phyloP scores from a whole-genome alignment of 1,140 invertebrate genomes.

The Caenorhabditis elegans region DNA sequence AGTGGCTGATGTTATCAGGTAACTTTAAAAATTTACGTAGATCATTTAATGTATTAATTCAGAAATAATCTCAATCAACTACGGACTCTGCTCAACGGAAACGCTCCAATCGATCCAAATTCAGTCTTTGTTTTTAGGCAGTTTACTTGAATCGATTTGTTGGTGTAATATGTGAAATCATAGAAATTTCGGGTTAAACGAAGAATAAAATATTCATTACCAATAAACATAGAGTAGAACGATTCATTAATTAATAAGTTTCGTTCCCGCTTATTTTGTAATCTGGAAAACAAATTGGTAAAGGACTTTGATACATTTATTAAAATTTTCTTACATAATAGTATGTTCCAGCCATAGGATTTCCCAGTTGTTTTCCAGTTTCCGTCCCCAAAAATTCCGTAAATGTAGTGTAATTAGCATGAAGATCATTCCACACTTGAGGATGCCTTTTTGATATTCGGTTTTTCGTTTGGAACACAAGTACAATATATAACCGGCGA shows the following conservation, averaged over 20 bases:
- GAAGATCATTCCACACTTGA: constrained; percentile 36
- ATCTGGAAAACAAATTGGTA: constrained; percentile 12
- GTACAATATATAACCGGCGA: constrained; percentile 45
- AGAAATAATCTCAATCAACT: neutral
- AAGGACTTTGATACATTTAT: neutral
- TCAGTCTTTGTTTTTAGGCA: neutral
- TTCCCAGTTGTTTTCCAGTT: constrained; percentile 45
- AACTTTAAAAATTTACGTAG: too few species aligned
- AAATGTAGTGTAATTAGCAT: constrained; percentile 46
- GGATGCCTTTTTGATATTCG: constrained; percentile 38
- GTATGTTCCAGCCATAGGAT: constrained; percentile 42
- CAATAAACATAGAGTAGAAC: neutral
- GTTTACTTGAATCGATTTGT: neutral
- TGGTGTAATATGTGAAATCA: too few species aligned
- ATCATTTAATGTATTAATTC: neutral
- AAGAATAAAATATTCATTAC: neutral
- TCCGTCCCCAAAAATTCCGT: constrained; percentile 43
- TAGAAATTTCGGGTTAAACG: neutral
- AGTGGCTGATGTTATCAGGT: neutral
- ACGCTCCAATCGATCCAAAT: neutral
- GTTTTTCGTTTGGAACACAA: constrained; percentile 45
- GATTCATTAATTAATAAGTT: too few species aligned
- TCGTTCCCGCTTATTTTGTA: neutral
- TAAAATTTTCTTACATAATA: constrained; percentile 36
- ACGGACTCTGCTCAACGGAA: neutral